These are phyloP conservation scores for Gorsachius goisagi DNA, from an alignment of 2,113 vertebrate genomes.

Conservation along the genomic window DNA sequence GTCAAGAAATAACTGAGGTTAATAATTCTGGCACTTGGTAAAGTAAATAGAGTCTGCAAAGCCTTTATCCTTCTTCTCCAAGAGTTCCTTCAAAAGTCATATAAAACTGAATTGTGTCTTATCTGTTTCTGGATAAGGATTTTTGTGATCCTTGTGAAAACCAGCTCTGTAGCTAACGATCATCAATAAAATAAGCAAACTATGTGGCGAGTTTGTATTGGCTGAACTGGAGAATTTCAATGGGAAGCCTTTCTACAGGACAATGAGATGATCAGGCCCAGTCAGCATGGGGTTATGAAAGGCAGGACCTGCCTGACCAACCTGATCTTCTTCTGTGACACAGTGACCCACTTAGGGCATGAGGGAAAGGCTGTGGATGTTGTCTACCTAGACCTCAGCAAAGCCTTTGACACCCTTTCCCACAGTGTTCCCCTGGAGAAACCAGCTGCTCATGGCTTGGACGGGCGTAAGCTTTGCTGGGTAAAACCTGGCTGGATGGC, in stretches of 20 bases:
- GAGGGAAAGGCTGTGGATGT: too few species aligned
- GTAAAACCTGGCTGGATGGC: too few species aligned
- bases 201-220: background rate
- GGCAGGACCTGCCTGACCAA: too few species aligned
- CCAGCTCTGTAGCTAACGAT: background rate
- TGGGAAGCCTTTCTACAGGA: background rate
- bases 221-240: rapidly evolving
- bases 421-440: too few species aligned
- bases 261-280: too few species aligned
- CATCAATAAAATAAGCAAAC: background rate
- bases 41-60: background rate
- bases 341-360: too few species aligned
- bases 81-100: background rate
- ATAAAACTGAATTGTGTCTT: rapidly evolving
- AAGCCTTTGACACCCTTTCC: too few species aligned
- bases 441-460: too few species aligned
- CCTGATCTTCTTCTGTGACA: too few species aligned
- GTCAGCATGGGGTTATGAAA: too few species aligned
- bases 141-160: background rate
- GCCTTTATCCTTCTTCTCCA: background rate
- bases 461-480: too few species aligned
- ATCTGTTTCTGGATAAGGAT: background rate
- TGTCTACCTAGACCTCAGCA: too few species aligned
- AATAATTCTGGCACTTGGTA: background rate
- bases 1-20: rapidly evolving